Evolutionary conservation across 2,113 vertebrate genomes (phyloP), one percentile per base, ranked within the genome.

Genomic region (Sprattus sprattus): DNA sequence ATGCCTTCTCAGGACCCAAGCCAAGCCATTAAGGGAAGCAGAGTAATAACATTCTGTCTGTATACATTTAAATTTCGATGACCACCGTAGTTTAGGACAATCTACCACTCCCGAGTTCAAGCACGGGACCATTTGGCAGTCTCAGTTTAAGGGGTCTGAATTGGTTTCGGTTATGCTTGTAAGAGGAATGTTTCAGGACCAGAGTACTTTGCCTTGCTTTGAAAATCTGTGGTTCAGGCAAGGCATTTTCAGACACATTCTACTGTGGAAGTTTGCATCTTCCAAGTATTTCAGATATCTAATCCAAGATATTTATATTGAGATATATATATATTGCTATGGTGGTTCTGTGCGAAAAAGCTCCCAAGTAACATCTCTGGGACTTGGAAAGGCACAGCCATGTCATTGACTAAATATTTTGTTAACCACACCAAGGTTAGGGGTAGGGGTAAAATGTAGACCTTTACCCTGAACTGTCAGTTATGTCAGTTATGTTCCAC

Each of bases 1-100:
- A 39, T 71, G 89, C 44, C 87, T 83, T 83, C 71, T 39, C 32
- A 2, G 71, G 71, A 15, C 71, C 11, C 28, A 44, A 15, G 71
- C 71, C 71, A 78, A 28, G 71, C 71, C 71, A 39, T 67, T 78
- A 78, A 78, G 25, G 32, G 13, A 64, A 67, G 64, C 64, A 28
- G 64, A 67, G 39, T 32, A 15, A 78, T 39, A 44, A 78, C 39
- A 11, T 39, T 28, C n/a, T 3, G 71, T 78, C 71, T 78, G 71
- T 28, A 28, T 78, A 78, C 11, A 78, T 78, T 78, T 25, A 67
- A 28, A 28, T 67, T 39, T 16, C 39, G 71, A 16, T 78, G 71
- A 39, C 71, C 71, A 13, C 2, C 5, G 13, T 32, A 16, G 71
- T 28, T 39, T 39, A 15, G 32, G 71, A 32, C 71, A 13, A 15